phyloP scores from a whole-genome alignment of 2,797 vertebrate genomes.

The Sphenodon punctatus region DNA sequence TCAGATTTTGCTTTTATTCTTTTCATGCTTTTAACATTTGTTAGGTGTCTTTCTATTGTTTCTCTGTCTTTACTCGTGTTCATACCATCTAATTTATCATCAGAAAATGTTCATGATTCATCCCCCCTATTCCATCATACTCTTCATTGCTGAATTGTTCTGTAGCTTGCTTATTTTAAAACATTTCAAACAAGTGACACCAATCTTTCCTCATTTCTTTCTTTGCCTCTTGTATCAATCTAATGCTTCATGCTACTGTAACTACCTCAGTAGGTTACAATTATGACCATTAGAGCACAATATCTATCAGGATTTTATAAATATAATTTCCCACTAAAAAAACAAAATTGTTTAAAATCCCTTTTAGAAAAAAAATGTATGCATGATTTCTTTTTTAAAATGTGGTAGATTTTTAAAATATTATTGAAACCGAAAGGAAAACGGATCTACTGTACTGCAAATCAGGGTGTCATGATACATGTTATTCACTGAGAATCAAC shows the following conservation, averaged over 20 bases:
- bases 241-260: not conserved
- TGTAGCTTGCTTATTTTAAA: not conserved
- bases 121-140: not conserved
- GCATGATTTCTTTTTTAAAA: no score
- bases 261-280: not conserved
- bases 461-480: no score
- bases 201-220: rapidly evolving
- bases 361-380: no score
- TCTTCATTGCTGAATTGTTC: not conserved
- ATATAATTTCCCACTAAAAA: no score
- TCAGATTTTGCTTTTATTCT: not conserved
- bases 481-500: no score
- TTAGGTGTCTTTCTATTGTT: not conserved
- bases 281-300: not conserved
- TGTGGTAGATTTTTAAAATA: no score
- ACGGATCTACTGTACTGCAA: no score
- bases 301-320: not conserved
- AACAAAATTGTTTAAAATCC: no score
- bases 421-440: no score
- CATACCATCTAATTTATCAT: not conserved
- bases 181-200: not conserved
- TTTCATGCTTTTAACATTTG: not conserved
- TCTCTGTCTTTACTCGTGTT: not conserved
- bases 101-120: not conserved
- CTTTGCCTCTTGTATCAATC: rapidly evolving